Conservation (phyloP, 2,888 invertebrate species). For the Drosophila neotestacea region DNA sequence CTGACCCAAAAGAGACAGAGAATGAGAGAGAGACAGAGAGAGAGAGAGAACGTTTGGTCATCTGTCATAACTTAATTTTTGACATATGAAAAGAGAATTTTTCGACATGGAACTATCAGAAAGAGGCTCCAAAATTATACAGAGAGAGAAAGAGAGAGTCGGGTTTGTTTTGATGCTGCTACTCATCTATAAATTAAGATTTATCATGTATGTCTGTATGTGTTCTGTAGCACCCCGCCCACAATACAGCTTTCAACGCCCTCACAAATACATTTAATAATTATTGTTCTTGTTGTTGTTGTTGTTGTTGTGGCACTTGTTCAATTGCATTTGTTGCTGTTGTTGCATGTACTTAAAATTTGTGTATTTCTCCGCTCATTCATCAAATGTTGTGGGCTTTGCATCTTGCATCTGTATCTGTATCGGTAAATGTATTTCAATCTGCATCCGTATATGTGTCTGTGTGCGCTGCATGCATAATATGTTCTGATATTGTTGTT, state of each 20-base stretch:
- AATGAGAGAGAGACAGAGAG: background rate
- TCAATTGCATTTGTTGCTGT: slow-evolving; percentile 56
- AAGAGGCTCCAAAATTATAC: slow-evolving; percentile 33
- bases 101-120: slow-evolving; percentile 27
- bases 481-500: slow-evolving; percentile 29
- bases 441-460: slow-evolving; percentile 4
- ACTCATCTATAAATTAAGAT: slow-evolving; percentile 72
- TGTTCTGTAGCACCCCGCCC: background rate
- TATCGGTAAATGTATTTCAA: slow-evolving; percentile 16
- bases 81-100: slow-evolving; percentile 61
- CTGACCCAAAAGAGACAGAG: slow-evolving; percentile 32
- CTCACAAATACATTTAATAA: slow-evolving; percentile 26
- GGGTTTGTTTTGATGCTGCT: slow-evolving; percentile 65
- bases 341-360: slow-evolving; percentile 47
- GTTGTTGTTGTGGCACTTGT: slow-evolving; percentile 51
- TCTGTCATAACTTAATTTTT: slow-evolving; percentile 74
- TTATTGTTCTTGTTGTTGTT: slow-evolving; percentile 27
- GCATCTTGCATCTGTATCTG: slow-evolving; percentile 11
- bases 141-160: slow-evolving; percentile 5
- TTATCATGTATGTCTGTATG: slow-evolving; percentile 53
- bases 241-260: slow-evolving; percentile 46
- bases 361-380: slow-evolving; percentile 46
- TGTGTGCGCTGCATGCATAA: slow-evolving; percentile 37
- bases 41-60: slow-evolving; percentile 40
- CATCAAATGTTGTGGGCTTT: slow-evolving; percentile 44